Conservation (phyloP, 2,888 invertebrate genomes). For the Cheilosia variabilis region DNA sequence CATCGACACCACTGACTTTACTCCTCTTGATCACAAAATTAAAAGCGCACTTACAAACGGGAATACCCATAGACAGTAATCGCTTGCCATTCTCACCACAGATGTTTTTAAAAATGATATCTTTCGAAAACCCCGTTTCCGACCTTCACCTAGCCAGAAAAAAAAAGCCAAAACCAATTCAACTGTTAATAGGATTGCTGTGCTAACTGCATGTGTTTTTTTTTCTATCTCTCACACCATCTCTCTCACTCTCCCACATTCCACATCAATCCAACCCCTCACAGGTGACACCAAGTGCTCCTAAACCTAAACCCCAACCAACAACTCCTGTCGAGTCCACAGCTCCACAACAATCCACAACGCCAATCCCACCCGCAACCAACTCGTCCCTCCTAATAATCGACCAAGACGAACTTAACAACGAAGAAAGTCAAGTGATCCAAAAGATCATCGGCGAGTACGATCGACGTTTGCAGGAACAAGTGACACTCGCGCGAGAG, state of each 20-base stretch:
- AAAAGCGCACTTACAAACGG: no score
- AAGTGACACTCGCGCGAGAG: constrained; percentile 87
- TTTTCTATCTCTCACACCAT: constrained; percentile 78
- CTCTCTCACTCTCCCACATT: constrained; percentile 34
- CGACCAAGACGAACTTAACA: constrained; percentile 82
- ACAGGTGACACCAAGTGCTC: constrained; percentile 43
- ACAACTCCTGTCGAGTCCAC: not conserved
- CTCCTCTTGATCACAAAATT: no score
- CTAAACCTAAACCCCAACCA: constrained; percentile 24
- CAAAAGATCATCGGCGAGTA: constrained; percentile 84
- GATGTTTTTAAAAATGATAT: not conserved
- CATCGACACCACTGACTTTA: no score
- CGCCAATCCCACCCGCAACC: constrained; percentile 31
- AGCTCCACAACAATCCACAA: constrained; percentile 2
- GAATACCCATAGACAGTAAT: no score
- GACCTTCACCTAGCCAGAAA: constrained; percentile 45
- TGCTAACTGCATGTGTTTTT: constrained; percentile 81
- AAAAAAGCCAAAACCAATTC: constrained; percentile 33
- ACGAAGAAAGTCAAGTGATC: constrained; percentile 82
- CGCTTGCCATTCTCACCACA: not conserved
- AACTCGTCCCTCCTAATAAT: constrained; percentile 81
- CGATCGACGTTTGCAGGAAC: constrained; percentile 86
- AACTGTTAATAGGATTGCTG: constrained; percentile 66
- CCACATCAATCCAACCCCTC: constrained; percentile 6
- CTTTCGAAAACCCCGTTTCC: not conserved